These are phyloP conservation scores for Oedothorax gibbosus DNA, from an alignment of 1,140 invertebrate species.

Conservation along the genomic window DNA sequence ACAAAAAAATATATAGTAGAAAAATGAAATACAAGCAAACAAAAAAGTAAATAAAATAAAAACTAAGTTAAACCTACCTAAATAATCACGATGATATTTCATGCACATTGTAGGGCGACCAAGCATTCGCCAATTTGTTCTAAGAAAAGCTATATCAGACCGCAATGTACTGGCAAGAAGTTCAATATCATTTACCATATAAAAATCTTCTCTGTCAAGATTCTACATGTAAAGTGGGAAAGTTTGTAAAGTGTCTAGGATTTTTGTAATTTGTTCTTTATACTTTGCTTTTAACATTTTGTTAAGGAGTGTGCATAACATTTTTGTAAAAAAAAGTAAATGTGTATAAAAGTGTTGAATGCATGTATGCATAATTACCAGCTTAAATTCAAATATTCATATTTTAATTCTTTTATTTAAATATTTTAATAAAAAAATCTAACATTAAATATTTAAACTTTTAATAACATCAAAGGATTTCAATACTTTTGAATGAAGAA, in stretches of 20 bases:
- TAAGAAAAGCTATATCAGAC: slow-evolving; percentile 89
- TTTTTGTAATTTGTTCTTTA: no score
- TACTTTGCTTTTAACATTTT: no score
- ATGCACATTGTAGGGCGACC: slow-evolving; percentile 89
- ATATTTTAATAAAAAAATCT: no score
- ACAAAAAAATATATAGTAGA: background rate
- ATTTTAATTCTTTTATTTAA: no score
- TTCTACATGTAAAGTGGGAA: slow-evolving; percentile 74
- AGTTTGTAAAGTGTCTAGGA: background rate
- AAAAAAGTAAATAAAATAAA: background rate
- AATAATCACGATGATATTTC: slow-evolving; percentile 66
- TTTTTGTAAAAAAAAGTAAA: no score
- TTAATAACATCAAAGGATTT: no score
- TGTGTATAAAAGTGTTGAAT: no score
- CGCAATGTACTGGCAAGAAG: slow-evolving; percentile 88
- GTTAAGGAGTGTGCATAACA: no score
- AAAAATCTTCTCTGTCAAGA: slow-evolving; percentile 93
- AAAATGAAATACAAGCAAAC: background rate
- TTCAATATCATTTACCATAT: slow-evolving; percentile 89
- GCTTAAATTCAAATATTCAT: no score
- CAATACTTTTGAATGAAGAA: no score
- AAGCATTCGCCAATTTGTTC: slow-evolving; percentile 90
- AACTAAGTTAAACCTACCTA: slow-evolving; percentile 62
- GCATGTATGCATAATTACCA: no score
- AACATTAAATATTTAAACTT: no score